Conservation (phyloP, 92 coral and sea anemone genomes). For the Porites lobata region DNA sequence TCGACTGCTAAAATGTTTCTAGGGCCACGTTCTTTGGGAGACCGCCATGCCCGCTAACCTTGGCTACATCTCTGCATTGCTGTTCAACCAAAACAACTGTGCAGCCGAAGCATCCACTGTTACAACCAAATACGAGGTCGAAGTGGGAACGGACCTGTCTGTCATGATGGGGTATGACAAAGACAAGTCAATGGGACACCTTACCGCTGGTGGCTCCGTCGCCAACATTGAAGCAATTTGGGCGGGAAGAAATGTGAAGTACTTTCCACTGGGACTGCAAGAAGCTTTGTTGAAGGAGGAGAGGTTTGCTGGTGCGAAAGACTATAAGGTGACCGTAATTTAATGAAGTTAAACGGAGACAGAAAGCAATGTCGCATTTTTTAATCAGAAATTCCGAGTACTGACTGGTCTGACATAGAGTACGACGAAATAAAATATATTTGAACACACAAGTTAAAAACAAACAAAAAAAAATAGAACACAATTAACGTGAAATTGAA, state of each 20-base stretch:
- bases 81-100: conserved; percentile 92
- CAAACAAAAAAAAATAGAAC: no score
- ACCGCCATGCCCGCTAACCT: conserved; percentile 88
- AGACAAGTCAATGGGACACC: conserved; percentile 70
- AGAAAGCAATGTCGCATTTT: no score
- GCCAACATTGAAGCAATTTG: conserved; percentile 96
- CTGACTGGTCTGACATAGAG: no score
- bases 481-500: no score
- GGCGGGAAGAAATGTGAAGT: conserved; percentile 94
- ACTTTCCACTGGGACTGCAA: conserved; percentile 82
- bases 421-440: no score
- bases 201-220: conserved; percentile 79
- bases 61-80: conserved; percentile 85
- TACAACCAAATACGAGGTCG: conserved; percentile 84
- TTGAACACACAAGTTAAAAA: no score
- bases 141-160: conserved; percentile 84
- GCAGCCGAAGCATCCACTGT: conserved; percentile 82
- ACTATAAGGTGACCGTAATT: conserved; percentile 24
- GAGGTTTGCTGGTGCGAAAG: conserved; percentile 61
- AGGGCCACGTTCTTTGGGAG: conserved; percentile 96
- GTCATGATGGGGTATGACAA: conserved; percentile 90
- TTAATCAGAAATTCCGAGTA: no score
- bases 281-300: conserved; percentile 76
- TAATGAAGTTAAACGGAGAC: no score
- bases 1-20: not conserved